Evolutionary conservation across 1,140 invertebrate species (phyloP), one percentile per base, ranked within the genome.

Genomic region (Neocloeon triangulifer): DNA sequence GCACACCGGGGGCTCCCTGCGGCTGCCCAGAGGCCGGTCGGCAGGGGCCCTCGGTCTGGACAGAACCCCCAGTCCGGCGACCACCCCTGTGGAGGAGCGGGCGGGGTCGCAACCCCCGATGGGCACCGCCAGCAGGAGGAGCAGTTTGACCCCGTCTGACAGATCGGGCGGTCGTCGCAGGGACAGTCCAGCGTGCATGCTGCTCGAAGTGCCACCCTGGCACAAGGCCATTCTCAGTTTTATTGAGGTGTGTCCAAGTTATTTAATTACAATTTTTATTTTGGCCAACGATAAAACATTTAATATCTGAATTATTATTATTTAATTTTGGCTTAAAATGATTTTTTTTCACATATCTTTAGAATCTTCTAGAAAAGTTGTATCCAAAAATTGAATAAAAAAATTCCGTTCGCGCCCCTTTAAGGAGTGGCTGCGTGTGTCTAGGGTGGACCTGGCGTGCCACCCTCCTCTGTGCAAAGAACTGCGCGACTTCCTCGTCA

Each of bases 401-500:
- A n/a, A n/a, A n/a, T n/a, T n/a, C n/a, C n/a, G n/a, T n/a, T n/a
- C n/a, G n/a, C n/a, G n/a, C n/a, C n/a, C n/a, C n/a, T n/a, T n/a
- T n/a, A n/a, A 58, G 55, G 55, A 56, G 36, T 58, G 55, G 56
- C 41, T 58, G 29, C 38, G 43, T 19, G 37, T 45, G n/a, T 49
- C 49, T 4, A 33, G 44, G 27, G 44, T 51, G n/a, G 46, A 51
- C 34, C 36, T 53, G 16, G 48, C 53, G 16, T 25, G 44, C 7
- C 43, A 49, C 26, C 26, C 44, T 8, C 32, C 38, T 4, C 28
- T 50, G 25, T 50, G 48, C 9, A 43, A 49, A 14, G 59, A 62
- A 36, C 37, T 61, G 10, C 45, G 53, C 20, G 59, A 62, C 25
- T 58, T 61, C 37, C 43, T 61, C 29, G 43, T 41, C 7, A 49